Base-by-base conservation (phyloP, 2,113 vertebrate species). In the Calypte anna region DNA sequence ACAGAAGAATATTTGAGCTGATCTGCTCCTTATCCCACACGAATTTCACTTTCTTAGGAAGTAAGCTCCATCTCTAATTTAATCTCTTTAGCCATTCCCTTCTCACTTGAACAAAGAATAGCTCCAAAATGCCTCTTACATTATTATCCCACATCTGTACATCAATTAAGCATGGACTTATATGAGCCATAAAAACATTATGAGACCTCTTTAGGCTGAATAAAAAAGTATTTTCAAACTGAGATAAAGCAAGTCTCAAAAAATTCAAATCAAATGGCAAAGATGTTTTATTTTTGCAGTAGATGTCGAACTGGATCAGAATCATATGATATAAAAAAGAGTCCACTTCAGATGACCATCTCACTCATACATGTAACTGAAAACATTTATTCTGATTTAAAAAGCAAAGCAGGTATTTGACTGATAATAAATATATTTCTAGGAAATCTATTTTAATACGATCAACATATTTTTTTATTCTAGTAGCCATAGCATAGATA, bases 191-290 rank as follows among this genome's bases (percentile, higher is more conserved):
- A 85, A 95, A 97, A 96, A 69, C 40, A 96, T 50, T 94, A 33
- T 91, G 69, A 93, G 84, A 96, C 48, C 24, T 59, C 75, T 95
- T 92, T 72, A 79, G 36, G 85, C 20, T 50, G 88, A 95, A 94
- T 93, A 95, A 94, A 96, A 50, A 95, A 92, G 53, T 74, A 96
- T 78, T 91, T 96, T 92, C 94, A 73, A 94, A 91, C 31, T 83
- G 67, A 95, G 59, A 38, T 96, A 89, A 95, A 92, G 40, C 19
- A 63, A 91, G 84, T 86, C 55, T 64, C 58, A 94, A 81, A 50
- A 85, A 93, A 72, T 64, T 91, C 25, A 80, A 68, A 80, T 54
- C 58, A 96, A 95, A 76, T 55, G 78, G 58, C 78, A 96, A 97
- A 89, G 53, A 53, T 43, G 15, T 79, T 95, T 95, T 86, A 82